Evolutionary conservation across 2,797 vertebrate genomes (phyloP), one percentile per base, ranked within the genome.

Genomic region (Melanotaenia trifasciata): DNA sequence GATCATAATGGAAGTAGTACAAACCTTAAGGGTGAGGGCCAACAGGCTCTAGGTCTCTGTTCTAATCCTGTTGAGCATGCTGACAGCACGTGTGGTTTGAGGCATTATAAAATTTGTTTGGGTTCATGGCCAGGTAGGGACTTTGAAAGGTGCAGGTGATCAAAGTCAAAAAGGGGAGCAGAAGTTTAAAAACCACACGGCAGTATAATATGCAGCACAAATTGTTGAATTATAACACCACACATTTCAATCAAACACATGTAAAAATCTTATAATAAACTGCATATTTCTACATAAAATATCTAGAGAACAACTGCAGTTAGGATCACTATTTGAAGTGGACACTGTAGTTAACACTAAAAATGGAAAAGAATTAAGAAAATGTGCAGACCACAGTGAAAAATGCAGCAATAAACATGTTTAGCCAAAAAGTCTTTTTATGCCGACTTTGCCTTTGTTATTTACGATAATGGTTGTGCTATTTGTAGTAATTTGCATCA

Each of bases 21-120:
- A 75, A 63, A 79, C 77, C 78, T 80, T 66, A 47, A 73, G 70
- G 81, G 24, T 57, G 63, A 79, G 30, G 78, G 80, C 83, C 72
- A 83, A 65, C 54, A 36, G 64, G 64, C 80, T 76, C 10, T 2
- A 36, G 57, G 79, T 76, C 75, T 76, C 33, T 32, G 58, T 13
- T 43, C 58, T 87, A 78, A 89, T 89, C 67, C 70, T 72, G 40
- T 66, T 36, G 3, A 63, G 67, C 43, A 13, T 59, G 12, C 51
- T n/a, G 73, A 58, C 50, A 47, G 76, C 32, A 47, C 68, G 53
- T 36, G 70, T 51, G 58, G 36, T 76, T 65, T 5, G 13, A 81
- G 66, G 72, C 66, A 3, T 51, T 73, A 67, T 64, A n/a, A 74
- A 81, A 77, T 64, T 66, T 59, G 57, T 73, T 33, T 69, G 61